A percentile compares a stretch with the other conserved stretches of the same genome.
Conservation (phyloP, 92 coral and sea anemone genomes). For the Epizoanthus stellaris region DNA sequence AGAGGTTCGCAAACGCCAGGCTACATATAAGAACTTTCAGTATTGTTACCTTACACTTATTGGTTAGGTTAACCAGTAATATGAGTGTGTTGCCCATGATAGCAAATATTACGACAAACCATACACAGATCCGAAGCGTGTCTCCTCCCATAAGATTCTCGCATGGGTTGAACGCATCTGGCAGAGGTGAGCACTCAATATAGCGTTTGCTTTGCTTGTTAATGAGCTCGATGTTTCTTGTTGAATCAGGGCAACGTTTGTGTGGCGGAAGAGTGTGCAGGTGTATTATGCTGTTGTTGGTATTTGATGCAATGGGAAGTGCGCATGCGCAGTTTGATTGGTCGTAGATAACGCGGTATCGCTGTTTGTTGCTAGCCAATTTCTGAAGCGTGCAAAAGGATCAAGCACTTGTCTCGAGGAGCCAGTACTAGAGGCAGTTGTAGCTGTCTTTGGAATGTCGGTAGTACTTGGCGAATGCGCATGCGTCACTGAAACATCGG, state of each 20-base stretch:
- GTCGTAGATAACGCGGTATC: not conserved
- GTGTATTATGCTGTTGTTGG: not conserved
- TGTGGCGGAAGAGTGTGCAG: conserved; percentile 22
- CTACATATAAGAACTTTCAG: conserved; percentile 81
- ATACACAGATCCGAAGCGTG: conserved; percentile 77
- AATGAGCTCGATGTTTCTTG: not conserved
- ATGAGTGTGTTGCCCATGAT: conserved; percentile 75
- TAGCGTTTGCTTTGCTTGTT: not conserved
- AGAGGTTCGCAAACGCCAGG: conserved; percentile 88
- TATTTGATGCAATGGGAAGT: not conserved
- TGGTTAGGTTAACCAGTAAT: conserved; percentile 69
- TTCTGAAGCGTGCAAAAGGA: not conserved
- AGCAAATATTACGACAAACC: conserved; percentile 82
- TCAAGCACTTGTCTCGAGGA: not conserved
- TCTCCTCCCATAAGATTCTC: conserved; percentile 77
- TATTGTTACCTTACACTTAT: conserved; percentile 64
- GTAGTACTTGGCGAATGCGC: not conserved
- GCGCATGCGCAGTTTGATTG: not conserved
- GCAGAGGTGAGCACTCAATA: conserved; percentile 65
- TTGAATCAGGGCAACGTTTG: not conserved
- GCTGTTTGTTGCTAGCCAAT: not conserved
- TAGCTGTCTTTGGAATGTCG: not conserved
- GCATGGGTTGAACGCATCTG: conserved; percentile 92
- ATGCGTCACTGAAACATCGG: not conserved
- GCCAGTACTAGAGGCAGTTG: not conserved